phyloP scores from a whole-genome alignment of 2,888 invertebrate genomes.

The Oeneis ivallda region DNA sequence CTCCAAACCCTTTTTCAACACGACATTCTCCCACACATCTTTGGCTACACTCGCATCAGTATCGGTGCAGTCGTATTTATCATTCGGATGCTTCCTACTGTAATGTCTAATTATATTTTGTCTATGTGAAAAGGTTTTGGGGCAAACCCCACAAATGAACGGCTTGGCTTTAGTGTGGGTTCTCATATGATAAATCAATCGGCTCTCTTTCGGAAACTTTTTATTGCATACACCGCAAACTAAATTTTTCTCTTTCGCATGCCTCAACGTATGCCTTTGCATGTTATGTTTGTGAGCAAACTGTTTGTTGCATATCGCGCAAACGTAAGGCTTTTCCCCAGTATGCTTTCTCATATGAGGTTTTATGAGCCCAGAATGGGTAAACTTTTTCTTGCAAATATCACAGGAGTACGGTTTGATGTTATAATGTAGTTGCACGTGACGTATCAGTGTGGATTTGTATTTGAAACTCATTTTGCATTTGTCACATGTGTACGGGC shows the following conservation, averaged over 20 bases:
- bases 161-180: slow-evolving; percentile 59
- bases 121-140: slow-evolving; percentile 61
- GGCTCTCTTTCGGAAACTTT: slow-evolving; percentile 60
- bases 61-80: slow-evolving; percentile 49
- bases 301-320: slow-evolving; percentile 53
- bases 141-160: slow-evolving; percentile 57
- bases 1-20: slow-evolving; percentile 40
- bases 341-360: slow-evolving; percentile 59
- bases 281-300: slow-evolving; percentile 67
- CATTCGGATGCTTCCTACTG: slow-evolving; percentile 59
- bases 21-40: slow-evolving; percentile 56
- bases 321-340: slow-evolving; percentile 52
- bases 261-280: slow-evolving; percentile 55
- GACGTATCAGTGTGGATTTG: slow-evolving; percentile 57
- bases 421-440: slow-evolving; percentile 54
- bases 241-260: slow-evolving; percentile 55
- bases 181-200: slow-evolving; percentile 64
- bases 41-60: slow-evolving; percentile 62
- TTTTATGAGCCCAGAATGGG: slow-evolving; percentile 49
- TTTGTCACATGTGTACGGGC: slow-evolving; percentile 44
- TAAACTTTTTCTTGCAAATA: slow-evolving; percentile 49
- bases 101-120: slow-evolving; percentile 66
- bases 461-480: slow-evolving; percentile 55
- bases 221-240: slow-evolving; percentile 62
- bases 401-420: slow-evolving; percentile 48